Percentiles rank a stretch among this genome's conserved stretches.
phyloP scores from a whole-genome alignment of 2,888 invertebrate genomes.

The Oscheius sp. region DNA sequence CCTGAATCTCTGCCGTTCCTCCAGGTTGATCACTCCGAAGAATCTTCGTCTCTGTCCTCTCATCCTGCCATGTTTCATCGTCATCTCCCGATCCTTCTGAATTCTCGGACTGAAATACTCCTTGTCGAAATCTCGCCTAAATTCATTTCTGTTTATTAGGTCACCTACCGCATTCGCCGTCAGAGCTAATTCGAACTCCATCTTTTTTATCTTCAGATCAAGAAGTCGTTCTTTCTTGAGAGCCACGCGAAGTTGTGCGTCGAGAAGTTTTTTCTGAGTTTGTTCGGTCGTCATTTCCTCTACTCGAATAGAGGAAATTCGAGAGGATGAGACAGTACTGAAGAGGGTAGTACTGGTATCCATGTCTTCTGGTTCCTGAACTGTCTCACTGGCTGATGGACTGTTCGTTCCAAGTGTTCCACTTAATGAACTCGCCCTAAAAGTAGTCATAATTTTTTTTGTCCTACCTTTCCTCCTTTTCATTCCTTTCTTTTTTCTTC shows the following conservation, averaged over 20 bases:
- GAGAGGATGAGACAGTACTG: too few species aligned
- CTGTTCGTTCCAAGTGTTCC: not conserved
- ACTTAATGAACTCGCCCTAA: not conserved
- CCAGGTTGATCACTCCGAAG: not conserved
- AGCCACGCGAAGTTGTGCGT: conserved; percentile 18
- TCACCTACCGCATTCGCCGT: not conserved
- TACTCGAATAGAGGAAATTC: too few species aligned
- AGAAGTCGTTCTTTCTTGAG: conserved; percentile 7
- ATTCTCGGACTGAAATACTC: not conserved
- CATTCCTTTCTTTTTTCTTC: not conserved
- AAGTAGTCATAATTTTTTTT: not conserved
- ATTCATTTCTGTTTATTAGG: not conserved
- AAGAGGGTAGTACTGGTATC: too few species aligned
- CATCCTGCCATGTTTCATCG: not conserved
- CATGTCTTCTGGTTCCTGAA: not conserved
- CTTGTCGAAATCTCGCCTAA: not conserved
- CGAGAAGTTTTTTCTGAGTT: not conserved
- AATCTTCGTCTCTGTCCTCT: not conserved
- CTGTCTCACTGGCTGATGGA: not conserved
- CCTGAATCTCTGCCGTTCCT: not conserved
- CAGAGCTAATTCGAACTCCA: conserved; percentile 5
- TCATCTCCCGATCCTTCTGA: not conserved
- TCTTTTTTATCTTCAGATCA: conserved; percentile 20
- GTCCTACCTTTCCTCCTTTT: too few species aligned
- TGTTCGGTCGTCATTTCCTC: too few species aligned